phyloP scores from a whole-genome alignment of 2,797 vertebrate genomes.

The Ctenopoma kingsleyae region DNA sequence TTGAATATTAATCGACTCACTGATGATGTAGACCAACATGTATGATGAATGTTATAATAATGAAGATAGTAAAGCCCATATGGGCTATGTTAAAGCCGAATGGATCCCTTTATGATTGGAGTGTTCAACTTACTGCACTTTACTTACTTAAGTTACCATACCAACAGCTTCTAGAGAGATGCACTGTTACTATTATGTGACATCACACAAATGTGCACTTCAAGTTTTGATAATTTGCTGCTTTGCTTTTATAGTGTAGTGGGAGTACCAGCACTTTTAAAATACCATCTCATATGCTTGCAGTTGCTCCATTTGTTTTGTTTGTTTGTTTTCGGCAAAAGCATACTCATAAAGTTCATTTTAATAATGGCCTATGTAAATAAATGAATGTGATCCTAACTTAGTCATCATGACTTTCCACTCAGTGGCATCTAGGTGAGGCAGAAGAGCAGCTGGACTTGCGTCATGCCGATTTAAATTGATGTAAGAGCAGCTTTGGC shows the following conservation, averaged over 20 bases:
- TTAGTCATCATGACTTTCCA: constrained; percentile 7
- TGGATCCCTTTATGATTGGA: not conserved
- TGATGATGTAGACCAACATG: no score
- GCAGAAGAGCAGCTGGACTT: constrained; percentile 15
- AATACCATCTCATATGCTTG: not conserved
- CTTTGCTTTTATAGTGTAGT: no score
- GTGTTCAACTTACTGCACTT: no score
- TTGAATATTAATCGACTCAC: not conserved
- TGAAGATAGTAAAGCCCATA: no score
- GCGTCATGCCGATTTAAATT: constrained; percentile 33
- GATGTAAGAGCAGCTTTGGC: constrained; percentile 23
- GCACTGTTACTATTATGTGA: not conserved
- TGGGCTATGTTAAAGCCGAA: not conserved
- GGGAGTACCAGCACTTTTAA: not conserved
- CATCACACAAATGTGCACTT: no score
- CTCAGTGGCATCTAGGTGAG: constrained; percentile 3
- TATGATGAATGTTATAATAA: not conserved
- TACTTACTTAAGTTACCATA: not conserved
- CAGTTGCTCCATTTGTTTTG: not conserved
- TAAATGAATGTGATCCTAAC: constrained; percentile 12
- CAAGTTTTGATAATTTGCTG: no score
- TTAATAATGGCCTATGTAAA: not conserved
- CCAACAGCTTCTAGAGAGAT: not conserved
- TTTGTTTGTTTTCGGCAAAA: not conserved
- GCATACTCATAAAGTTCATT: not conserved